These are phyloP conservation scores for Dichetophora obliterata DNA, from an alignment of 2,888 invertebrate genomes.

Conservation along the genomic window DNA sequence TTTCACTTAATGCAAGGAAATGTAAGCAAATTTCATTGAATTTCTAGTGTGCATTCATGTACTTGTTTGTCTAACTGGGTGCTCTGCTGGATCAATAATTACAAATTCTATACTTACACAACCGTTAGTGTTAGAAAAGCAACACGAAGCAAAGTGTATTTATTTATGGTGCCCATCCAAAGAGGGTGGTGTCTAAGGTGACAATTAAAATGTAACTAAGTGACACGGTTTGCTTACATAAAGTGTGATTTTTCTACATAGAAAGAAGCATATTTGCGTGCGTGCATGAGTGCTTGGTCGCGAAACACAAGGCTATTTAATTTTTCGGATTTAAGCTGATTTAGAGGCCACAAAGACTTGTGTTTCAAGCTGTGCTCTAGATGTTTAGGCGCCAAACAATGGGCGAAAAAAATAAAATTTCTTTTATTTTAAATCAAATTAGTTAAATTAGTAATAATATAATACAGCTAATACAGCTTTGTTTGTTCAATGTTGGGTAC, in stretches of 20 bases:
- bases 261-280: background rate
- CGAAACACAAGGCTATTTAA: conserved; percentile 15
- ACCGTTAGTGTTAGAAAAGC: conserved; percentile 22
- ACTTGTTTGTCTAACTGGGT: background rate
- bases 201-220: conserved; percentile 16
- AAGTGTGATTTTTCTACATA: background rate
- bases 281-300: background rate
- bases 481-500: too few relatives aligned
- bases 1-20: background rate
- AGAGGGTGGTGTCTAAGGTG: background rate
- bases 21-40: background rate
- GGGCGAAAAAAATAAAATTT: too few relatives aligned
- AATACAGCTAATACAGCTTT: too few relatives aligned
- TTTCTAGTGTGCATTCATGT: background rate
- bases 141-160: background rate
- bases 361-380: too few relatives aligned
- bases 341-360: background rate
- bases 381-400: too few relatives aligned
- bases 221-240: background rate
- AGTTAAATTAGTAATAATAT: too few relatives aligned
- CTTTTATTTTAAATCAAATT: too few relatives aligned
- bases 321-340: conserved; percentile 28
- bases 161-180: conserved; percentile 3
- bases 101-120: conserved; percentile 35
- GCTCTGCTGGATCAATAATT: conserved; percentile 28